Conservation (phyloP, 2,797 vertebrate genomes). For the Anniella stebbinsi region DNA sequence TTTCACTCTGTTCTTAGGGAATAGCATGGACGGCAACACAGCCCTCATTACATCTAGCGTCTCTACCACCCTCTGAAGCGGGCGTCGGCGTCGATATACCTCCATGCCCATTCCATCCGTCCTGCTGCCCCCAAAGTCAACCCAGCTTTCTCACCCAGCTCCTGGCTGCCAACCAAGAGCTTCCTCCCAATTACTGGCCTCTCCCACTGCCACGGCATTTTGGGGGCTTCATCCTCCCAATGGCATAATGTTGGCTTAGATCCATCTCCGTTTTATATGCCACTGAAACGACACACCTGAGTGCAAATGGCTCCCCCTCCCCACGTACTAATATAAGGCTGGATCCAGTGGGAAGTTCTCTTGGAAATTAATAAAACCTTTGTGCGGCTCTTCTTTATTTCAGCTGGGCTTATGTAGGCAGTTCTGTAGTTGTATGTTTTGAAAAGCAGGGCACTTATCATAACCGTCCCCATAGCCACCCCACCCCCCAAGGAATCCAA, state of each 20-base stretch:
- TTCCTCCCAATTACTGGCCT: neutral
- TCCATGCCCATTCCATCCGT: neutral
- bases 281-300: neutral
- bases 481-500: too few relatives aligned
- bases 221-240: neutral
- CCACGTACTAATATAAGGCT: neutral
- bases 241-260: slow-evolving; percentile 3
- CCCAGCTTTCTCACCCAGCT: neutral
- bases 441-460: too few relatives aligned
- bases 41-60: too few relatives aligned
- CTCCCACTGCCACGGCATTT: neutral
- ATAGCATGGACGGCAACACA: too few relatives aligned
- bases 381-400: neutral
- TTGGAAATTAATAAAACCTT: neutral
- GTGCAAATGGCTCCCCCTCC: too few relatives aligned
- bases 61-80: too few relatives aligned
- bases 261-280: neutral
- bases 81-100: too few relatives aligned
- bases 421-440: too few relatives aligned
- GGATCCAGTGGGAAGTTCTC: neutral
- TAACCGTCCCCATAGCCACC: too few relatives aligned
- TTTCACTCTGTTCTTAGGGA: too few relatives aligned
- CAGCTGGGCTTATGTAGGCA: neutral
- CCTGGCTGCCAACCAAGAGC: neutral
- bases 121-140: neutral